Percentiles rank a stretch among this genome's conserved stretches.
Conservation (phyloP, 2,113 vertebrate species). For the Cavia porcellus region DNA sequence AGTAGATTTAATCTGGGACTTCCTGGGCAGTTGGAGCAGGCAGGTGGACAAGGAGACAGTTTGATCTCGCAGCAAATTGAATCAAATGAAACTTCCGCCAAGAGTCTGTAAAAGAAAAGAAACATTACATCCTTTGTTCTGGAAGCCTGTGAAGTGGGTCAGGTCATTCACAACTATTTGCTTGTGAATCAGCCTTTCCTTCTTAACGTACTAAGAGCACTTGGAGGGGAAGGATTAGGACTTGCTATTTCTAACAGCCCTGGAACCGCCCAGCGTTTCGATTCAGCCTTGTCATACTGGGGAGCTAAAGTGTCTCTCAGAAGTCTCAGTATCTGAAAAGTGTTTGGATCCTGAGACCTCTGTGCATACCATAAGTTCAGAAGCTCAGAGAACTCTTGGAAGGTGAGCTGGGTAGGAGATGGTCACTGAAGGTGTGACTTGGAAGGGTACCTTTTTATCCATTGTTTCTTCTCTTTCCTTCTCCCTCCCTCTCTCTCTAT, state of each 20-base stretch:
- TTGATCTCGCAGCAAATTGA: not conserved
- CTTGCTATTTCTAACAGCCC: not conserved
- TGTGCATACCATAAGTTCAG: not conserved
- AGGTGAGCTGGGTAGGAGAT: not conserved
- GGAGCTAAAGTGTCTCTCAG: not conserved
- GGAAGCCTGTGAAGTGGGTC: not conserved
- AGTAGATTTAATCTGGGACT: not conserved
- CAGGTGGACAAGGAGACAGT: not conserved
- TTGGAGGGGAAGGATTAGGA: not conserved
- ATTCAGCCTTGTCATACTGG: not conserved
- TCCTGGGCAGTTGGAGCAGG: not conserved
- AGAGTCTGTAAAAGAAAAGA: constrained; percentile 9
- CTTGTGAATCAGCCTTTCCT: not conserved
- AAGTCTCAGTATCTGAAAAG: not conserved
- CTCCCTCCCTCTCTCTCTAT: not conserved
- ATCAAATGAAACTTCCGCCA: not conserved
- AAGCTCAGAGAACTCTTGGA: not conserved
- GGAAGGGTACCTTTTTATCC: not conserved
- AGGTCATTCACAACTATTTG: not conserved
- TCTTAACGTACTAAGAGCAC: not conserved
- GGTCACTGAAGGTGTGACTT: not conserved
- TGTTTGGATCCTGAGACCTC: not conserved
- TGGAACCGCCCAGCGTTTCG: not conserved
- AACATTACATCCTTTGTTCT: not conserved
- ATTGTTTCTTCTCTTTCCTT: not conserved